Conservation (phyloP, 92 coral and sea anemone species). For the Umimayanthus kanabou region DNA sequence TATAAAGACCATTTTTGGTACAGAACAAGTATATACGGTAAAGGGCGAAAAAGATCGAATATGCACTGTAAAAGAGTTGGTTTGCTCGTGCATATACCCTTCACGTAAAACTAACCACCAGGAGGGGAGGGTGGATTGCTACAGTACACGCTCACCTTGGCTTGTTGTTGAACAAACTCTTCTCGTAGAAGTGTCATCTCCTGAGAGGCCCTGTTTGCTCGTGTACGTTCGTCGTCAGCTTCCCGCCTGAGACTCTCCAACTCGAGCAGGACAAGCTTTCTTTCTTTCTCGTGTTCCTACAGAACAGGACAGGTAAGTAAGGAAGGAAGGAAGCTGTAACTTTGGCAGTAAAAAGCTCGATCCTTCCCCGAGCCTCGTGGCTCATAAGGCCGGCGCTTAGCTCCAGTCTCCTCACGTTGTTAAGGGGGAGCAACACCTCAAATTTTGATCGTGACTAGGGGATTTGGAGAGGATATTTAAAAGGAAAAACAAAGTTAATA, state of each 20-base stretch:
- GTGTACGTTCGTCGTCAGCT: constrained; percentile 59
- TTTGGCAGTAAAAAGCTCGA: neutral
- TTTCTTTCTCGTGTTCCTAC: constrained; percentile 61
- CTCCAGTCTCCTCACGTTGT: neutral
- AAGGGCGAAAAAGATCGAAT: neutral
- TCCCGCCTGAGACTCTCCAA: constrained; percentile 52
- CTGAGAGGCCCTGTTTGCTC: constrained; percentile 55
- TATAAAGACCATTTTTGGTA: too few relatives aligned
- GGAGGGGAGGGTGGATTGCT: neutral
- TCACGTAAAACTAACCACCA: neutral
- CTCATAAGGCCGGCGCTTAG: too few relatives aligned
- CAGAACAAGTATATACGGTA: too few relatives aligned
- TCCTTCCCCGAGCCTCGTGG: neutral
- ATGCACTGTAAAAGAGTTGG: neutral
- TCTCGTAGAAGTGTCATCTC: constrained; percentile 48
- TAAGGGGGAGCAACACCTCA: neutral
- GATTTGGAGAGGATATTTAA: too few relatives aligned
- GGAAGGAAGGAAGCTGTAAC: neutral
- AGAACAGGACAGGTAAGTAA: neutral
- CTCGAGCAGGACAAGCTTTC: constrained; percentile 37
- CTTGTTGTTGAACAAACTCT: constrained; percentile 48
- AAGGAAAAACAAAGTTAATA: too few relatives aligned
- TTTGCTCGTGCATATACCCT: too few relatives aligned
- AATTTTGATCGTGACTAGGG: too few relatives aligned
- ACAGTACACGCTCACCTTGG: constrained; percentile 34